Percentiles rank a stretch among this genome's conserved stretches.
Evolutionary conservation across 2,113 vertebrate species (phyloP).

Genomic region (Takifugu bimaculatus): DNA sequence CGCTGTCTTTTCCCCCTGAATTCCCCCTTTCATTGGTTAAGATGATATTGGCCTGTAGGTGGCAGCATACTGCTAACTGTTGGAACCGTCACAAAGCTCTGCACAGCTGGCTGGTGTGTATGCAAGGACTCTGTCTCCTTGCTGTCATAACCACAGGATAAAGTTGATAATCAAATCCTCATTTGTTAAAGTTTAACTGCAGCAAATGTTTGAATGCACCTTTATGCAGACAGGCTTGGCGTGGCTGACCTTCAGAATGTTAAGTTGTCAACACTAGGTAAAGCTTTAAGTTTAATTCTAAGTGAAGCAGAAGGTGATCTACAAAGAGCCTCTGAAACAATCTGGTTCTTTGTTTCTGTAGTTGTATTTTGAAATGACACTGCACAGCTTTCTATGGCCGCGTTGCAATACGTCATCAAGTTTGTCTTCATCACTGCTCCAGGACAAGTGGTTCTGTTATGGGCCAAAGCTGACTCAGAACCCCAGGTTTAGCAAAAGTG

Average conservation of each 20-base stretch:
- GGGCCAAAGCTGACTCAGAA: constrained; percentile 35
- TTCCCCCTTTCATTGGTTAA: constrained; percentile 14
- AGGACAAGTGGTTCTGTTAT: constrained; percentile 14
- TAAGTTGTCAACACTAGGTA: too few species aligned
- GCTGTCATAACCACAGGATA: not conserved
- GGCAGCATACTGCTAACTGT: constrained; percentile 58
- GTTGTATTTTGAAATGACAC: not conserved
- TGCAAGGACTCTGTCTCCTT: not conserved
- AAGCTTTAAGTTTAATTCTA: too few species aligned
- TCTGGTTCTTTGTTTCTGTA: constrained; percentile 10
- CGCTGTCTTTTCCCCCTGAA: constrained; percentile 29
- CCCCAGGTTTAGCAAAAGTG: constrained; percentile 19
- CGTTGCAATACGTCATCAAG: constrained; percentile 6
- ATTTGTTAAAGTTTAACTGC: not conserved
- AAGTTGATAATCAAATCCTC: not conserved
- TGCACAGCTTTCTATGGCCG: not conserved
- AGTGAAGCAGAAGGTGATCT: too few species aligned
- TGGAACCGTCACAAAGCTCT: constrained; percentile 9
- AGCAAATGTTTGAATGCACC: not conserved
- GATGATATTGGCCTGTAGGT: constrained; percentile 53
- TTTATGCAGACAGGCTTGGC: not conserved
- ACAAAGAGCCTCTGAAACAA: constrained; percentile 22
- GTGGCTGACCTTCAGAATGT: too few species aligned
- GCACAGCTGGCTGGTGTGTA: constrained; percentile 1
- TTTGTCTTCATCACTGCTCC: constrained; percentile 18